Base-by-base conservation (phyloP, 2,113 vertebrate genomes). In the Ranitomeya imitator region DNA sequence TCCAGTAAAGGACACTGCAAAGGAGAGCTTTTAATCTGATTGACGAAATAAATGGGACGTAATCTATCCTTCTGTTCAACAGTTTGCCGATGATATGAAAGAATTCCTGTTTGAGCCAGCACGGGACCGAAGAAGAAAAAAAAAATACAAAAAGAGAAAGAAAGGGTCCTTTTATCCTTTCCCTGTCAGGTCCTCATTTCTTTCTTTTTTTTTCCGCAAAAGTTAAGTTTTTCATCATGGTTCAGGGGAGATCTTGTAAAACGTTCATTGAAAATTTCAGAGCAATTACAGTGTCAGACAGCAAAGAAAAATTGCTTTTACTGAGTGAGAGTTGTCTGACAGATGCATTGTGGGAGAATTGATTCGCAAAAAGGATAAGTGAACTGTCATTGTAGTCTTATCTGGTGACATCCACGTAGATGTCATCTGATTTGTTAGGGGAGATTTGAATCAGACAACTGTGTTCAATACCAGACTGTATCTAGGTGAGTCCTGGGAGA, bases 301-400 rank as follows among this genome's bases (percentile, higher is more conserved):
- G 96, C 94, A 95, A 31, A 96, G 96, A 97, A 96, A 98, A 97
- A 98, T 97, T 95, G 95, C 96, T 97, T 96, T 96, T 95, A 96
- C 93, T 94, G 94, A 95, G 95, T 93, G 95, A 96, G 95, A 96
- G 95, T 95, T 96, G 95, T 96, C 94, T 99, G 97, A 98, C 97
- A 97, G 96, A 97, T 97, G 97, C 96, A 99, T 98, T 98, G 97
- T 97, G 96, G 96, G 95, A 97, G 96, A 97, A 98, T 95, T 97
- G 97, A 98, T 98, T 97, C 96, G 96, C 3, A 95, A 94, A 95
- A 96, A 95, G 96, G 96, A 96, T 97, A 97, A 97, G 97, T 97
- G 97, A 98, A 97, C 97, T 98, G 97, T 98, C 97, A 97, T 98
- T 97, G 96, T 96, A 96, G 96, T 97, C 96, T 97, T 94, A 96